Conservation (phyloP, 2,888 invertebrate species). For the Drosophila fungiperda region DNA sequence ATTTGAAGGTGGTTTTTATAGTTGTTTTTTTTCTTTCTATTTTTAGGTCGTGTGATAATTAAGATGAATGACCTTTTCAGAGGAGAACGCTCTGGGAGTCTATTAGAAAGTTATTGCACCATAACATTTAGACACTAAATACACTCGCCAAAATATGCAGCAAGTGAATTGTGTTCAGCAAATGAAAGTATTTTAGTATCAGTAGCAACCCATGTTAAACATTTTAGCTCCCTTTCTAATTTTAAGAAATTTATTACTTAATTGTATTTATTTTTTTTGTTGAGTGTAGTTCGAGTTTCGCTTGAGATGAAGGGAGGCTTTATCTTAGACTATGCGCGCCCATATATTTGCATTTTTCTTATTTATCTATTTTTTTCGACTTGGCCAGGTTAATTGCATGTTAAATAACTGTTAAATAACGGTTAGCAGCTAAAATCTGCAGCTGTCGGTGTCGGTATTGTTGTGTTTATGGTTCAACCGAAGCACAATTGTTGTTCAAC, state of each 20-base stretch:
- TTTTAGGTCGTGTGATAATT: conserved; percentile 71
- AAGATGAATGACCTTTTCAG: conserved; percentile 74
- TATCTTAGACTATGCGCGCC: conserved; percentile 35
- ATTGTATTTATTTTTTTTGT: background rate
- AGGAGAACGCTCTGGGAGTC: conserved; percentile 17
- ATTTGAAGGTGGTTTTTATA: conserved; percentile 55
- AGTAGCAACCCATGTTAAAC: background rate
- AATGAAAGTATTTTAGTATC: background rate
- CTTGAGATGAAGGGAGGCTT: conserved; percentile 25
- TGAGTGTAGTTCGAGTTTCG: conserved; percentile 16
- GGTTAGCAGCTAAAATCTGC: conserved; percentile 56
- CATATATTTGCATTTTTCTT: conserved; percentile 63
- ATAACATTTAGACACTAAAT: conserved; percentile 51
- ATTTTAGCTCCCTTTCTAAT: background rate
- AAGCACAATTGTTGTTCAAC: conserved; percentile 57
- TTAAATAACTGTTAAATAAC: conserved; percentile 81
- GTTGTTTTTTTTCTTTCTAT: background rate
- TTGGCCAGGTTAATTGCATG: conserved; percentile 73
- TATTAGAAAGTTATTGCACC: conserved; percentile 78
- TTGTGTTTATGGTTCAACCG: conserved; percentile 57
- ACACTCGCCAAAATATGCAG: background rate
- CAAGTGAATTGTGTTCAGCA: background rate
- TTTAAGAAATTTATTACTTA: background rate
- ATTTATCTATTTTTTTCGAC: conserved; percentile 28
- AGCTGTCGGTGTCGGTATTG: conserved; percentile 25